phyloP scores from a whole-genome alignment of 2,797 vertebrate species.

The Sebastes oblongus region DNA sequence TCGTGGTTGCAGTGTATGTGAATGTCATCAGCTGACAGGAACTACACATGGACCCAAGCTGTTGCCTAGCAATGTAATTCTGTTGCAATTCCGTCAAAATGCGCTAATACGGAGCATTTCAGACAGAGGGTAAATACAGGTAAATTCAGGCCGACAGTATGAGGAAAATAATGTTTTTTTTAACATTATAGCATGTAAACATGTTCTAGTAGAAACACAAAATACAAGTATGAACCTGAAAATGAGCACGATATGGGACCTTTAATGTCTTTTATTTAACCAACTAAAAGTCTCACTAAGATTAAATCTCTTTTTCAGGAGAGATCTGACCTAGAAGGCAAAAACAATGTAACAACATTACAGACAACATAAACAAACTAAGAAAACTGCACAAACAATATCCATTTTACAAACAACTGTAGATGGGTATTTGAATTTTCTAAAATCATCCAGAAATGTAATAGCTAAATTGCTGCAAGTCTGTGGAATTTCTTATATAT shows the following conservation, averaged over 20 bases:
- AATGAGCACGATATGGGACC: too few relatives aligned
- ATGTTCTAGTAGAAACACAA: too few relatives aligned
- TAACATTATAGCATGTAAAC: too few relatives aligned
- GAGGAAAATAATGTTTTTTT: too few relatives aligned
- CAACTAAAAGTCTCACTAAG: neutral
- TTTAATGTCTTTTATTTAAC: neutral
- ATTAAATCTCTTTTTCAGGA: neutral
- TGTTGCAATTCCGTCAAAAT: too few relatives aligned
- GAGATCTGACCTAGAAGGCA: neutral
- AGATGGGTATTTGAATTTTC: neutral
- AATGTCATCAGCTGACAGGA: too few relatives aligned
- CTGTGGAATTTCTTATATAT: neutral
- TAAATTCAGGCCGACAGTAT: too few relatives aligned
- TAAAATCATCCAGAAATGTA: neutral
- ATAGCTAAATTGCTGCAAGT: neutral
- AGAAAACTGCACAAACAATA: neutral
- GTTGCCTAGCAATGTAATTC: too few relatives aligned
- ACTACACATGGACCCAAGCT: too few relatives aligned
- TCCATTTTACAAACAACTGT: neutral
- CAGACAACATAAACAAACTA: neutral
- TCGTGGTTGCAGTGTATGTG: too few relatives aligned
- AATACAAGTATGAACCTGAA: too few relatives aligned
- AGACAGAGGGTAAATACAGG: too few relatives aligned
- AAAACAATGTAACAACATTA: neutral
- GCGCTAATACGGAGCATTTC: fast-evolving